Conservation (phyloP, 1,140 invertebrate species). For the Bombus turneri region DNA sequence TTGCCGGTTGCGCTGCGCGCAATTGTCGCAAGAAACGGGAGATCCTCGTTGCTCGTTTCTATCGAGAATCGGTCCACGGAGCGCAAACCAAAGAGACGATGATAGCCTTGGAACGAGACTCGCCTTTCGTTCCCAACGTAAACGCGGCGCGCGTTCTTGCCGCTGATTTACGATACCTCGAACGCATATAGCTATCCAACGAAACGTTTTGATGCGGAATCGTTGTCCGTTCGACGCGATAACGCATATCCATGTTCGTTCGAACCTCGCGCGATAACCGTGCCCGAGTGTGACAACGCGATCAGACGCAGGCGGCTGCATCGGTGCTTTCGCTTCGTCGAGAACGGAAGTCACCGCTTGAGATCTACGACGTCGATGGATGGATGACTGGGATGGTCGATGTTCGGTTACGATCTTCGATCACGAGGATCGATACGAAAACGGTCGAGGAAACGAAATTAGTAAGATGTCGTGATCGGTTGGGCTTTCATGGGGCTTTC, state of each 20-base stretch:
- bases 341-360: not conserved
- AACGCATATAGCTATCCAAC: not conserved
- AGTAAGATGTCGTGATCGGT: too few relatives aligned
- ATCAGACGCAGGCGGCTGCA: slow-evolving; percentile 24
- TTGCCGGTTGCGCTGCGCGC: slow-evolving; percentile 27
- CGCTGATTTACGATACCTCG: slow-evolving; percentile 1
- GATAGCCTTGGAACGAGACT: too few relatives aligned
- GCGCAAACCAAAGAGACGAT: not conserved
- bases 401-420: not conserved
- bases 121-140: not conserved
- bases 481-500: too few relatives aligned
- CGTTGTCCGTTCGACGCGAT: slow-evolving; percentile 44
- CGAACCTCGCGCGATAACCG: slow-evolving; percentile 1
- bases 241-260: slow-evolving; percentile 17
- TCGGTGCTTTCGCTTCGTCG: slow-evolving; percentile 47
- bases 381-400: not conserved
- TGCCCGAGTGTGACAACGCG: slow-evolving; percentile 35
- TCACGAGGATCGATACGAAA: not conserved
- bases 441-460: not conserved
- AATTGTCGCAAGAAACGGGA: not conserved
- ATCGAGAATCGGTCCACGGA: too few relatives aligned
- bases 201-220: slow-evolving; percentile 49
- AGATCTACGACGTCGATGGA: not conserved
- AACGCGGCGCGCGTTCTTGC: not conserved
- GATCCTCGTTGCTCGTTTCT: not conserved